Evolutionary conservation across 2,888 invertebrate genomes (phyloP), one percentile per base, ranked within the genome.

Genomic region (Minunthozetes semirufus): DNA sequence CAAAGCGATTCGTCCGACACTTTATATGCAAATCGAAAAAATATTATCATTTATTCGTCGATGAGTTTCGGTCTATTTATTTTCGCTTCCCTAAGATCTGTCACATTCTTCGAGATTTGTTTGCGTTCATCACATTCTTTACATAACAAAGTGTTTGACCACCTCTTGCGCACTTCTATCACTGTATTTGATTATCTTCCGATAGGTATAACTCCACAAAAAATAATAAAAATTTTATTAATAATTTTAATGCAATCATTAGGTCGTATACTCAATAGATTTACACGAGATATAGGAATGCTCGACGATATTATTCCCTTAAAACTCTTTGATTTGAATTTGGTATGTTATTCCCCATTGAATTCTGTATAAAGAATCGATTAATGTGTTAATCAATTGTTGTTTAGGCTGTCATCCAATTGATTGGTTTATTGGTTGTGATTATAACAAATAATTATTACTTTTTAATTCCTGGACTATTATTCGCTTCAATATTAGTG

Each of bases 151-250:
- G 76, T 79, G 75, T 78, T 85, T 78, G 68, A 79, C 19, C 79
- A 82, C 63, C 80, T 85, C n/a, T 79, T 85, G 5, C 77, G 82
- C 50, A 80, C 83, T 8, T 82, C 83, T 2, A 81, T 84, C 15
- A 77, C 80, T 22, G 85, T 85, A 80, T 85, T 85, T 79, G 85
- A 85, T 76, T 81, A 80, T 46, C 85, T 85, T 77, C 85, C 85
- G 42, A 82, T 84, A 83, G 85, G 85, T 77, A 80, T 42, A 29
- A 71, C 25, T 56, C 4, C 8, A 19, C 11, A 22, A 22, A 5
- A 61, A 63, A 17, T 56, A 3, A 19, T 5, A 56, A 25, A 2
- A 56, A 48, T 8, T 56, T 25, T 56, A 25, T n/a, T 25, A 25
- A 2, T 22, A 56, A 56, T 25, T 6, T 22, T 3, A 15, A 46